Evolutionary conservation across 1,140 invertebrate genomes (phyloP), one percentile per base, ranked within the genome.

Genomic region (Cydia strobilella): DNA sequence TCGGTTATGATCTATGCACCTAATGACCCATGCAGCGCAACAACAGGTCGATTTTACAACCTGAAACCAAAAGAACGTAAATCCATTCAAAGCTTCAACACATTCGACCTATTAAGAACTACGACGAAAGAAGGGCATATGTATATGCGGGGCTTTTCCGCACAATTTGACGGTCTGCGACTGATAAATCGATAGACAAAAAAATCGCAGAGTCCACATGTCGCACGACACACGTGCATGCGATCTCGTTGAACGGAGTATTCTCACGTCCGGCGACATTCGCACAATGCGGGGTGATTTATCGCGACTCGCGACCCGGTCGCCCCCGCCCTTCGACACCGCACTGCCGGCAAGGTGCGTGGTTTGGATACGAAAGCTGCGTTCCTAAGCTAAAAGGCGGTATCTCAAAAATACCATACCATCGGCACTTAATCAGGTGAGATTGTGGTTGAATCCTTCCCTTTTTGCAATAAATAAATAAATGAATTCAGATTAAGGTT

Each of bases 211-310:
- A 74, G 80, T 80, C 77, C 77, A 76, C 59, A 69, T 63, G 62
- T 69, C 75, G 76, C 78, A 82, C 7, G n/a, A 3, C 76, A 78
- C 79, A 77, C 72, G n/a, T 77, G 59, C 75, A 79, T 85, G 80
- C 82, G 79, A 83, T 82, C 78, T 73, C 59, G n/a, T 23, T 63
- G 77, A 76, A 74, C 69, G 71, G 62, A 35, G 18, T n/a, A 72
- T 85, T 85, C 84, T 84, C 86, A 86, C 87, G 86, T 86, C 79
- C 78, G 75, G 76, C 65, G 65, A 76, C 73, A 65, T 18, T 27
- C 63, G 71, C 71, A 85, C 78, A 86, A 82, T 85, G 78, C n/a
- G 72, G 66, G 82, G 86, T 89, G 87, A 87, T 87, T 86, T 89
- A 89, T 89, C 86, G 76, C 74, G 10, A 59, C 59, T 59, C 20